A percentile compares a stretch with the other conserved stretches of the same genome.
Conservation (phyloP, 2,113 vertebrate genomes). For the Salminus brasiliensis region DNA sequence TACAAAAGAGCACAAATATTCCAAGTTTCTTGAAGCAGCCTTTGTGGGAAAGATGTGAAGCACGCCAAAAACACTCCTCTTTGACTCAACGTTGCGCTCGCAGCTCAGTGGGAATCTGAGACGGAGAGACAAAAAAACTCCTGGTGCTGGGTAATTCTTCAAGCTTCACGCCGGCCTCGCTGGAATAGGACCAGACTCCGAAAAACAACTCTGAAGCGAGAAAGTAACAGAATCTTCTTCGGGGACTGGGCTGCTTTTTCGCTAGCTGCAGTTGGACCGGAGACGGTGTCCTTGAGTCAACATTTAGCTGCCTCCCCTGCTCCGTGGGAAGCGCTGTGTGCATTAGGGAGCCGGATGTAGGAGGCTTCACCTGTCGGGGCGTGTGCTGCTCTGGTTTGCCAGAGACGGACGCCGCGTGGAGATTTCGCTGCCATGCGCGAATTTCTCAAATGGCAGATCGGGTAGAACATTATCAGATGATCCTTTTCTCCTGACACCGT, state of each 20-base stretch:
- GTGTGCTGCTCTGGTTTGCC: background rate
- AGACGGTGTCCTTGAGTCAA: constrained; percentile 28
- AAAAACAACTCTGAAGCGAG: constrained; percentile 22
- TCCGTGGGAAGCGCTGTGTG: background rate
- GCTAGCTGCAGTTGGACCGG: constrained; percentile 1
- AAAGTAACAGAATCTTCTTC: constrained; percentile 37
- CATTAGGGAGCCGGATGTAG: constrained; percentile 2
- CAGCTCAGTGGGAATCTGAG: constrained; percentile 41
- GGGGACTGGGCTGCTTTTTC: constrained; percentile 13
- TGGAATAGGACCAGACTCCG: constrained; percentile 35
- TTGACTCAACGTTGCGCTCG: constrained; percentile 37
- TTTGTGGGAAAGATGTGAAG: constrained; percentile 11
- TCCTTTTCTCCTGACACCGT: background rate
- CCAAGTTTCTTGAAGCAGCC: constrained; percentile 24
- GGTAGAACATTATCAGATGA: background rate
- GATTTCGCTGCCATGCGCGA: background rate
- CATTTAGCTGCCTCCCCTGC: background rate
- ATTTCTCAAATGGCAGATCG: background rate
- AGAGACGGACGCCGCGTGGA: background rate
- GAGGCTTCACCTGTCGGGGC: constrained; percentile 7
- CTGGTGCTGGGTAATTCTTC: constrained; percentile 16
- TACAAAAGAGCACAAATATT: background rate
- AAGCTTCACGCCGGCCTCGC: constrained; percentile 14
- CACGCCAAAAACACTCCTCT: constrained; percentile 20
- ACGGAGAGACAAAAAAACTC: constrained; percentile 1